Conservation (phyloP, 2,888 invertebrate genomes). For the Alloscopus bannaensis region DNA sequence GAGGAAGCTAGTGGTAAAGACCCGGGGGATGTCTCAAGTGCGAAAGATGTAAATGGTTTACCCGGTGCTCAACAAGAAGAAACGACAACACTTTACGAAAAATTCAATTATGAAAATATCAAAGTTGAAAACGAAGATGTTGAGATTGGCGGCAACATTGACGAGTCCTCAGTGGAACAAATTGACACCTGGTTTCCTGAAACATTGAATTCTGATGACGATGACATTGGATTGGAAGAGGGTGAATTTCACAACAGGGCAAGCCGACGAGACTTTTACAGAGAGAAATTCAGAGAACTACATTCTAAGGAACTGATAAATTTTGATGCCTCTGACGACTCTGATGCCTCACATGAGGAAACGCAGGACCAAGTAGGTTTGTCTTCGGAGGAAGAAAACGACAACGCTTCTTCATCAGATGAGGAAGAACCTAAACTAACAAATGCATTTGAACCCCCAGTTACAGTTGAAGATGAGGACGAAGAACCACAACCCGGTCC, state of each 20-base stretch:
- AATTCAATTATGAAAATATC: slow-evolving; percentile 14
- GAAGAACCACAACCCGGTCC: not conserved
- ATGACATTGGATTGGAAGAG: slow-evolving; percentile 11
- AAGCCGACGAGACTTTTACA: not conserved
- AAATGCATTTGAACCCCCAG: not conserved
- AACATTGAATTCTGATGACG: slow-evolving; percentile 19
- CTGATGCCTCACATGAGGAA: not conserved
- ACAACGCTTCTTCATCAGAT: too few relatives aligned
- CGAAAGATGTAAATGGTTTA: not conserved
- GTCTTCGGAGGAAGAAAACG: not conserved
- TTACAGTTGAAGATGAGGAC: not conserved
- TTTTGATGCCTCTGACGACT: not conserved
- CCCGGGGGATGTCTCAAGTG: not conserved
- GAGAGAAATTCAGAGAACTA: not conserved
- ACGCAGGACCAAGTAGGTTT: not conserved
- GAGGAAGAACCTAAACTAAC: too few relatives aligned
- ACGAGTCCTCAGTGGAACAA: not conserved
- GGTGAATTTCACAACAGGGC: slow-evolving; percentile 18
- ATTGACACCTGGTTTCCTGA: slow-evolving; percentile 9
- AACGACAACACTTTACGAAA: slow-evolving; percentile 6
- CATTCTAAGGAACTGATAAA: not conserved
- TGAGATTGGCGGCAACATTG: not conserved
- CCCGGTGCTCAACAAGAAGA: too few relatives aligned
- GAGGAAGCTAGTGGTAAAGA: not conserved
- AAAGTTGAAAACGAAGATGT: not conserved